phyloP scores from a whole-genome alignment of 1,140 invertebrate genomes.

The Drosophila nigromelanica region DNA sequence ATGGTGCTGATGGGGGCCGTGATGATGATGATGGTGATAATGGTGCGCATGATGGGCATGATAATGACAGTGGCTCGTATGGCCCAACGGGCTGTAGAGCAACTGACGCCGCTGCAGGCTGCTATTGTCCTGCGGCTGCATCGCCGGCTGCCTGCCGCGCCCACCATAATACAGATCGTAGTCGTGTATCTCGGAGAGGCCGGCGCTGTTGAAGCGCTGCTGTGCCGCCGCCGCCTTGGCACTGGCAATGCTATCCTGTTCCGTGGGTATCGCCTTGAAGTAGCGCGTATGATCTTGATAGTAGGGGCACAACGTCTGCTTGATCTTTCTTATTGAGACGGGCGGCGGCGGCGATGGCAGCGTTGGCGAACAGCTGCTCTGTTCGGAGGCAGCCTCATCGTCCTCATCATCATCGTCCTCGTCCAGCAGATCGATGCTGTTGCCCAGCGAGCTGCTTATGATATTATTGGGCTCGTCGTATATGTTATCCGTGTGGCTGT shows the following conservation, averaged over 20 bases:
- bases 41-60: conserved; percentile 47
- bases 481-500: conserved; percentile 80
- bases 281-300: conserved; percentile 82
- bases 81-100: conserved; percentile 64
- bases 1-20: conserved; percentile 78
- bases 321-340: conserved; percentile 69
- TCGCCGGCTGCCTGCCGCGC: conserved; percentile 49
- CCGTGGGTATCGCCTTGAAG: conserved; percentile 81
- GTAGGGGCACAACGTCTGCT: conserved; percentile 73
- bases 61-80: conserved; percentile 65
- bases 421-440: conserved; percentile 72
- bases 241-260: conserved; percentile 76
- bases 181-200: conserved; percentile 78
- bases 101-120: conserved; percentile 60
- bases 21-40: conserved; percentile 68
- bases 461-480: conserved; percentile 83
- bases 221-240: conserved; percentile 71
- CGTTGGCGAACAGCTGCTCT: conserved; percentile 64
- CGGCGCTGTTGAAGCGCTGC: conserved; percentile 73
- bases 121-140: conserved; percentile 34
- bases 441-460: conserved; percentile 74
- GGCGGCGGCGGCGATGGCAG: conserved; percentile 72
- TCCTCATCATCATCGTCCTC: conserved; percentile 63
- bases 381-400: conserved; percentile 62
- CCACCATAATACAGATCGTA: conserved; percentile 80